Base-by-base conservation (phyloP, 2,113 vertebrate genomes). In the Bostrychus sinensis region DNA sequence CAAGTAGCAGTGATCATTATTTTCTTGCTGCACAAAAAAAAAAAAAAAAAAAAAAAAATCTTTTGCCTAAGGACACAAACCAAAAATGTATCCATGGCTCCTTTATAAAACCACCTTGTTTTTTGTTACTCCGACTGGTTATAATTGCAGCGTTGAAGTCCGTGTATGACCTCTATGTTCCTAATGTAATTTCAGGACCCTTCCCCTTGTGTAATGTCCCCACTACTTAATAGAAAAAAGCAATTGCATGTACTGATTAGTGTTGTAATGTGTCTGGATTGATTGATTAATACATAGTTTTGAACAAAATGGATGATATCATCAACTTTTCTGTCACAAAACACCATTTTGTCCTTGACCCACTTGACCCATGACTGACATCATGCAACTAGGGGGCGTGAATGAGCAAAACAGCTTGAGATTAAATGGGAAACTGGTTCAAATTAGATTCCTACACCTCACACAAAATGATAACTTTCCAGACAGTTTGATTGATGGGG, bases 201-300 rank as follows among this genome's bases (percentile, higher is more conserved):
- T 50, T 20, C 25, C 23, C 13, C 46, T 16, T 25, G 23, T 26
- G 22, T 16, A 0, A 50, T 50, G 23, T 50, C 7, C 46, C 16
- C 14, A 13, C 46, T 16, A 50, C 13, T 50, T 16, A 41, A 38
- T 1, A 10, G 14, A 30, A 50, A 46, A 54, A 53, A 19, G 11
- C 14, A 2, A 20, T 55, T 28, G 28, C 48, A 70, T 19, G 26
- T 30, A 11, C 32, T 62, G 69, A 80, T 71, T 63, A 23, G 37
- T 45, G 20, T 23, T 42, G 14, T 57, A 68, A 42, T 32, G 13
- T 45, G 59, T 51, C 75, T 59, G 14, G 8, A 26, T 48, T 80
- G 81, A 82, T 75, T 72, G 72, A 61, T 84, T 81, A 54, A 14
- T 34, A 54, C 5, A 13, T 14, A 7, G 34, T 37, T 14, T 56